Base-by-base conservation (phyloP, 2,888 invertebrate species). In the Nephrotoma appendiculata region DNA sequence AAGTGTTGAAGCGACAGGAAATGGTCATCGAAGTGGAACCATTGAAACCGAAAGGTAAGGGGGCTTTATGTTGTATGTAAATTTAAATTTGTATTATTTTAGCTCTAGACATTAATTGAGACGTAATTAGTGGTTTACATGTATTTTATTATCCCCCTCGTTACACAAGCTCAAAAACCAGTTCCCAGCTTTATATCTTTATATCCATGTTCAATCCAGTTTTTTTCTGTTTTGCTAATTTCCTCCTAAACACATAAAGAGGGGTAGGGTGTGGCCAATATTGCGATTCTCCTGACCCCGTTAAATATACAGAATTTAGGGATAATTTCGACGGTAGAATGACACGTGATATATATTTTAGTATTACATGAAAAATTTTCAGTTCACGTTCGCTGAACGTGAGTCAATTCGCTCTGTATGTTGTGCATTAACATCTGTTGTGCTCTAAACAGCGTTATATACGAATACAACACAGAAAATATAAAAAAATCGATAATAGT, bases 1-100 rank as follows among this genome's bases (percentile, higher is more conserved):
- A 94, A 89, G 90, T 96, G 86, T 90, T 96, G 19, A 94, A 93
- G 90, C 93, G 95, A 87, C 93, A 94, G 52, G 94, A 95, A 89
- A 93, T 96, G 93, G 92, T 93, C 87, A 92, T 94, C 87, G 93
- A 94, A 90, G 91, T 94, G 86, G 90, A 93, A 41, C 94, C 94
- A 84, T 89, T 94, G 87, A 94, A 94, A 90, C 93, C 93, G 19
- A 89, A 92, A 89, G 93, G 93, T 93, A 90, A 89, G 85, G 41
- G 31, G 11, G 41, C 41, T 52, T 9, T 6, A 0, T 71, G 19
- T 71, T 71, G 9, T 71, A 71, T 71, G 19, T 9, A 71, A 71
- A 71, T 31, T 71, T 9, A 71, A 31, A 9, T 11, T 9, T 71
- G 5, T 57, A 71, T 71, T 31, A 31, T 71, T 71, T 71, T 31